phyloP scores from a whole-genome alignment of 2,113 vertebrate genomes.

The Hypocryptadius cinnamomeus region DNA sequence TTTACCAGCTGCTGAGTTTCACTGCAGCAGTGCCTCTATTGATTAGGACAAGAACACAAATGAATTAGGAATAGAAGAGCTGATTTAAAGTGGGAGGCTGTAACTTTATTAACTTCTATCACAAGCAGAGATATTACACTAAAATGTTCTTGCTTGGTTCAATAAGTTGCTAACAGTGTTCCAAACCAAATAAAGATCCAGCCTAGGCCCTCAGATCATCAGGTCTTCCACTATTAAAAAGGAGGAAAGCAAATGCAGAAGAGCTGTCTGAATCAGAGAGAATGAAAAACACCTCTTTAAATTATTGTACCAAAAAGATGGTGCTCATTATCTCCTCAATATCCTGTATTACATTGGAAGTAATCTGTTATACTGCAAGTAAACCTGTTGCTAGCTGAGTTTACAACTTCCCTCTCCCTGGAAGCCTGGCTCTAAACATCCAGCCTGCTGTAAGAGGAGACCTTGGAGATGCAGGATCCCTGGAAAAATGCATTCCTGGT shows the following conservation, averaged over 20 bases:
- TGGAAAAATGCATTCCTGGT: neutral
- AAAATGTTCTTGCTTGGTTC: neutral
- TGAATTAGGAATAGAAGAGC: neutral
- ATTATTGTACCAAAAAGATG: neutral
- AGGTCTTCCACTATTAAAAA: neutral
- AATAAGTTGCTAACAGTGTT: neutral
- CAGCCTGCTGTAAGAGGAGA: neutral
- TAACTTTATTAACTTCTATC: slow-evolving; percentile 21
- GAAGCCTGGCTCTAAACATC: neutral
- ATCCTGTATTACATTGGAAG: neutral
- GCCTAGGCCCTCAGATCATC: neutral
- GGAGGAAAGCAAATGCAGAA: neutral
- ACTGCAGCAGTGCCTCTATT: neutral
- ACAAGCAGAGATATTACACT: neutral
- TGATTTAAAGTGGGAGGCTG: neutral
- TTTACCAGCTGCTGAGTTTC: neutral
- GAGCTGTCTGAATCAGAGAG: neutral
- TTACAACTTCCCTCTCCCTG: neutral
- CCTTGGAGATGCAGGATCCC: neutral
- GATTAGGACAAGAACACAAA: neutral
- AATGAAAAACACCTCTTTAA: neutral
- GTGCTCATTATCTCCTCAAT: neutral
- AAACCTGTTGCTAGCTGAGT: neutral
- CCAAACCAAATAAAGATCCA: neutral
- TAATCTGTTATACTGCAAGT: neutral